Evolutionary conservation across 2,113 vertebrate species (phyloP), one percentile per base, ranked within the genome.

Genomic region (Phylloscopus trochiloides): DNA sequence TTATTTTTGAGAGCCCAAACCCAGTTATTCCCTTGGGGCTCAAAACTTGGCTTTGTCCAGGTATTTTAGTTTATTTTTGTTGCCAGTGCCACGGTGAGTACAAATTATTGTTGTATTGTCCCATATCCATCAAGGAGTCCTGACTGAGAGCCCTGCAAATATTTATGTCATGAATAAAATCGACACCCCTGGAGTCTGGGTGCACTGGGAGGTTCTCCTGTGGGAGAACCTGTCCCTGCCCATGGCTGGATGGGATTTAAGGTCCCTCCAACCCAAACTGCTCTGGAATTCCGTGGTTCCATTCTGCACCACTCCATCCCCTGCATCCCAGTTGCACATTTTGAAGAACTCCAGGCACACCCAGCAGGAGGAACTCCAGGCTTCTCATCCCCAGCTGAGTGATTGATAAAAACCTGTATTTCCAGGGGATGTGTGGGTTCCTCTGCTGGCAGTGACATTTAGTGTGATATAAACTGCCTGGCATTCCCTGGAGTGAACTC

Each of bases 301-400:
- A 3, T 17, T 0, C 54, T 4, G 3, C 8, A 9, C 34, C 36
- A 9, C 20, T 43, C 26, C 52, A 36, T 47, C 8, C 42, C 19
- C 0, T 13, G 15, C 25, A 29, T 14, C 29, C 40, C 65, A 55
- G 72, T 0, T 40, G 38, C 0, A 1, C 1, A 13, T 36, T 43
- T 15, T 61, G 66, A 14, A 21, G 80, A 62, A 36, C 1, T 66
- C 32, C 7, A 61, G 50, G 45, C 40, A 59, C 17, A 1, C 14
- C n/a, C 4, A 45, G 6, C 34, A 78, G 55, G 55, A 73, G 3
- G 1, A 40, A 24, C 65, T 77, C 59, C 71, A 66, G 61, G 47
- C 6, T 48, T 32, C 63, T 17, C 19, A 45, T 29, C 58, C 68
- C 38, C 58, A 54, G 65, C 14, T 32, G 40, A 61, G 48, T 3